Base-by-base conservation (phyloP, 2,113 vertebrate species). In the Trogon surrucura region DNA sequence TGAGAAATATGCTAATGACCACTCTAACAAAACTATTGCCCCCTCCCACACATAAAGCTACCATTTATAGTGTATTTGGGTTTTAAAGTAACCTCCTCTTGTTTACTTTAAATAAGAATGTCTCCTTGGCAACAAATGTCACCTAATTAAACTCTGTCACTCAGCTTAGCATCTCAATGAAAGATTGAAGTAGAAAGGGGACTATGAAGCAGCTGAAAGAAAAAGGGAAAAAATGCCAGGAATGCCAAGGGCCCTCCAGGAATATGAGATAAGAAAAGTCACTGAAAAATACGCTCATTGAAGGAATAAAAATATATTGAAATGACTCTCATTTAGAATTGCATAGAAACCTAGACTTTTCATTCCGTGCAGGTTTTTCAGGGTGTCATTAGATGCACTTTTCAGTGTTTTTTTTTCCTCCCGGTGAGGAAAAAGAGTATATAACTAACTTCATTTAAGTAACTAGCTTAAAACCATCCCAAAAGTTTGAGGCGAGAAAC, bases 91-190 rank as follows among this genome's bases (percentile, higher is more conserved):
- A 73, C 48, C 56, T 89, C 45, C 53, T 87, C 70, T 93, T 96
- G 91, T 84, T 96, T 88, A 69, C 57, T 29, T 91, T 91, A 93
- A 94, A 94, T 86, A 95, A 92, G 86, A 47, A 83, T 61, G 44
- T 65, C 45, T 94, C 84, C 82, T 78, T 94, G 90, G 90, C 86
- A 94, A 96, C 91, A 96, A 81, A 60, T 48, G 62, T 88, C 86
- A 82, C 80, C 88, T 96, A 96, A 96, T 97, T 97, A 97, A 97
- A 97, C 29, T 81, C 66, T 74, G 50, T 89, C 95, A 89, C 57
- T 95, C 93, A 79, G 44, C 18, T 93, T 95, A 85, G 80, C 70
- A 95, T 94, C 66, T 95, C 57, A 96, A 90, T 97, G 83, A 96
- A 97, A 95, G 54, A 83, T n/a, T 91, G 71, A 80, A 97, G 38